These are phyloP conservation scores for Phragmatobia fuliginosa DNA, from an alignment of 2,888 invertebrate genomes.

Conservation along the genomic window DNA sequence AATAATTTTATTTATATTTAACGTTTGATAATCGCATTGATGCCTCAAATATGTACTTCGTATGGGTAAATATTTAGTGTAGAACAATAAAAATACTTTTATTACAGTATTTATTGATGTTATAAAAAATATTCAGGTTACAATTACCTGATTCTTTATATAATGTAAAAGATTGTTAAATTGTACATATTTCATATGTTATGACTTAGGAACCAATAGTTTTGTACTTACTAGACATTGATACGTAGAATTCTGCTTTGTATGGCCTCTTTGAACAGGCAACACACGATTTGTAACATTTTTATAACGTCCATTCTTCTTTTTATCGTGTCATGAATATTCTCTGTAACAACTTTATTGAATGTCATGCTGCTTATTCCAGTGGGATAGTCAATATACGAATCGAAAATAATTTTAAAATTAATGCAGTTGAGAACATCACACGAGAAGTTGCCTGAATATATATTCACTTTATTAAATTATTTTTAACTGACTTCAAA, in stretches of 20 bases:
- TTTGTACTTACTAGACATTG: conserved; percentile 25
- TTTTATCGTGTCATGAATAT: not conserved
- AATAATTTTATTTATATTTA: conserved; percentile 9
- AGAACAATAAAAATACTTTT: not conserved
- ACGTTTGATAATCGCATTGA: conserved; percentile 29
- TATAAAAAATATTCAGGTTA: conserved; percentile 39
- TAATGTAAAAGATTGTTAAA: conserved; percentile 25
- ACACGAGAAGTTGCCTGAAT: not conserved
- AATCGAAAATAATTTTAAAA: not conserved
- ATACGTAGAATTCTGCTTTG: not conserved
- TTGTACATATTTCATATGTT: conserved; percentile 25
- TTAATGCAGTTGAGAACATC: not conserved
- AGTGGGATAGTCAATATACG: not conserved
- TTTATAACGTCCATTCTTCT: not conserved
- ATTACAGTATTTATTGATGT: conserved; percentile 47
- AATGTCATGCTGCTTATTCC: not conserved
- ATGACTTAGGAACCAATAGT: too few species aligned
- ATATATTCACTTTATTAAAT: not conserved
- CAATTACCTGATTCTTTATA: conserved; percentile 59
- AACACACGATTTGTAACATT: not conserved
- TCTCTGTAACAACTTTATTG: not conserved
- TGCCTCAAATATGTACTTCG: conserved; percentile 33
- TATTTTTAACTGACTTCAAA: too few species aligned
- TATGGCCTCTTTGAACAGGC: not conserved
- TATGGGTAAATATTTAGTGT: not conserved